Evolutionary conservation across 2,888 invertebrate species (phyloP), one percentile per base, ranked within the genome.

Genomic region (Nephrocerus scutellatus): DNA sequence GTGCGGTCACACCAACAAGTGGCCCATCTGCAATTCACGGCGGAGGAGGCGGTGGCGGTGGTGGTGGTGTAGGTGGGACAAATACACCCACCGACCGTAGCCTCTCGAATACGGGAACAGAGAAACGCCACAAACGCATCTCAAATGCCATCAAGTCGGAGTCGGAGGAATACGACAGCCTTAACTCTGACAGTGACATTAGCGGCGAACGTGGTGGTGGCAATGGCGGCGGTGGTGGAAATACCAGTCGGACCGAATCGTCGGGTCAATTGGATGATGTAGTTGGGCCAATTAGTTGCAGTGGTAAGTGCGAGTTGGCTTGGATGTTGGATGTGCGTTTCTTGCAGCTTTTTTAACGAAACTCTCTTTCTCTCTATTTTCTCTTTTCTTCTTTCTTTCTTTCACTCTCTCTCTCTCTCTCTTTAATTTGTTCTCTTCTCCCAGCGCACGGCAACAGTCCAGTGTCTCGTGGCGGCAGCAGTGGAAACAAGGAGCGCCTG

Each of bases 121-220:
- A 64, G 36, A 62, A 71, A 44, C 62, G 70, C 8, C 62, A 68
- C 21, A 66, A 71, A 29, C 68, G 72, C 38, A 72, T 72, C 47
- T 71, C 72, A 1, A 72, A 72, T 52, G 64, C 72, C 4, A 70
- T 72, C 44, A 74, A 74, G 50, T 74, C 74, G 5, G 74, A 74
- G 51, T 74, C 74, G 12, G 74, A 74, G 51, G 74, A 74, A 50
- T 74, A 74, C 49, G 74, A 74, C 52, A 74, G 73, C 25, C 57
- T 74, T 18, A 74, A 74, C 43, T 73, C 74, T 30, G 74, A 74
- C 53, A 73, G 72, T 50, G 74, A 74, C 49, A 66, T 72, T 7
- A 68, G 63, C 15, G 66, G 59, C 10, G 62, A 58, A 15, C 55
- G 62, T n/a, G 68, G 67, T 39, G 70, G 70, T 7, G 72, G 70